Percentiles rank a stretch among this genome's conserved stretches.
phyloP scores from a whole-genome alignment of 2,113 vertebrate genomes.

The human region GRCh38 chr6:99104501-99105000 shows the following conservation, averaged over 20 bases:
- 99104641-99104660: neutral
- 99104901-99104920: too few relatives aligned
- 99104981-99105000: too few relatives aligned
- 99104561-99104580: neutral
- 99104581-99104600: neutral
- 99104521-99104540: neutral
- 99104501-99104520: neutral
- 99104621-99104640: neutral
- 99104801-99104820: neutral
- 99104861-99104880: too few relatives aligned
- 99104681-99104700: neutral
- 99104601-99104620: neutral
- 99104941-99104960: too few relatives aligned
- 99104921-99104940: too few relatives aligned
- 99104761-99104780: neutral
- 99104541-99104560: neutral
- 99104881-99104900: too few relatives aligned
- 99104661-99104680: neutral
- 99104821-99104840: too few relatives aligned
- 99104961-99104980: too few relatives aligned
- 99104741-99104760: slow-evolving; percentile 32
- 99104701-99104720: slow-evolving; percentile 36
- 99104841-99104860: too few relatives aligned
- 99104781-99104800: neutral
- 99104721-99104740: neutral